phyloP scores from a whole-genome alignment of 2,888 invertebrate genomes.

The Watsonalla cultraria region DNA sequence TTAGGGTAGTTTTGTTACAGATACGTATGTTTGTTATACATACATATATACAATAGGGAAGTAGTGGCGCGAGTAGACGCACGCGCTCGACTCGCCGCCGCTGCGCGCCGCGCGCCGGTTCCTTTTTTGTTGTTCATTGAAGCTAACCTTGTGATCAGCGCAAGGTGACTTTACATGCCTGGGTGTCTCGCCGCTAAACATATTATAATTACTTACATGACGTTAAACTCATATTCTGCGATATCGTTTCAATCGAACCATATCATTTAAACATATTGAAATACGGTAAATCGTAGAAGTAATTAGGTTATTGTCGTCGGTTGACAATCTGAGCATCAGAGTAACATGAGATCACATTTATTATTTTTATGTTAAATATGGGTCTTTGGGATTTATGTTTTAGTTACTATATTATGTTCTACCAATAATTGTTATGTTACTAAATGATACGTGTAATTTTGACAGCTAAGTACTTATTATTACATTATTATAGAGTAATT shows the following conservation, averaged over 20 bases:
- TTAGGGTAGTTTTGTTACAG: slow-evolving; percentile 11
- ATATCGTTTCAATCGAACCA: slow-evolving; percentile 65
- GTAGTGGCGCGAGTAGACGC: slow-evolving; percentile 34
- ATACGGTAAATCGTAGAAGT: slow-evolving; percentile 40
- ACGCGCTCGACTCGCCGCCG: slow-evolving; percentile 43
- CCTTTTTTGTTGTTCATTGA: slow-evolving; percentile 72
- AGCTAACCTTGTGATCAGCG: slow-evolving; percentile 67
- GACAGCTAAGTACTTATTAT: slow-evolving; percentile 22
- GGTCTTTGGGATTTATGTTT: slow-evolving; percentile 34
- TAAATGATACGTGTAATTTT: slow-evolving; percentile 40
- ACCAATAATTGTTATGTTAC: slow-evolving; percentile 55
- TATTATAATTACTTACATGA: slow-evolving; percentile 59
- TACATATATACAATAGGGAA: slow-evolving; percentile 1
- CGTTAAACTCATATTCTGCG: slow-evolving; percentile 58
- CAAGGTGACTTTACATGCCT: slow-evolving; percentile 77
- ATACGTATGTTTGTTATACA: slow-evolving; percentile 7
- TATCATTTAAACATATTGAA: slow-evolving; percentile 67
- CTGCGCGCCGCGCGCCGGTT: slow-evolving; percentile 21
- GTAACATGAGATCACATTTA: background rate
- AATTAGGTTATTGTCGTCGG: slow-evolving; percentile 33
- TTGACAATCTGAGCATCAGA: slow-evolving; percentile 7
- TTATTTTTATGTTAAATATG: slow-evolving; percentile 23
- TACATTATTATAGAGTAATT: slow-evolving; percentile 26
- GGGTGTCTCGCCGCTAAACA: slow-evolving; percentile 71
- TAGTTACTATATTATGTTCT: slow-evolving; percentile 48